Base-by-base conservation (phyloP, 2,797 vertebrate species). In the Clarias laeviceps region DNA sequence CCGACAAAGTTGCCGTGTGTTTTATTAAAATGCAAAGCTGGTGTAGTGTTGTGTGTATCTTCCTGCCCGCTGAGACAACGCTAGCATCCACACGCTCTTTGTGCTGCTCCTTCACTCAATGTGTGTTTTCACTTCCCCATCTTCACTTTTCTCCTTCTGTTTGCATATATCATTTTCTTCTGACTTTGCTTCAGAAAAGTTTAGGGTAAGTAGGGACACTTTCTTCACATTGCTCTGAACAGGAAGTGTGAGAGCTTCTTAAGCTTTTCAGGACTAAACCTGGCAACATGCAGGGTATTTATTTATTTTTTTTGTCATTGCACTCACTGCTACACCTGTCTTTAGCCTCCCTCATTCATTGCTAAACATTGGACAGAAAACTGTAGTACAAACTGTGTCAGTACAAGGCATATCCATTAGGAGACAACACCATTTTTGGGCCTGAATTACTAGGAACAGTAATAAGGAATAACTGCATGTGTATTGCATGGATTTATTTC, bases 1-100 rank as follows among this genome's bases (percentile, higher is more conserved):
- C 27, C n/a, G 27, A 90, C 88, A 93, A 95, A 94, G 92, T 94
- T 93, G 90, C 89, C 84, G 88, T 91, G 86, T 90, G 87, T 92
- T 93, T 93, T 88, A 87, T 87, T 94, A 90, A 92, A 93, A 94
- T 91, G 92, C 90, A 94, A 85, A 93, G 92, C 91, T 92, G 87
- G 84, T 91, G 86, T 89, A 89, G 86, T 89, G 90, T 93, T 79
- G 32, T 85, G 62, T 76, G 84, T 90, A 64, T 68, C 45, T 93
- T 90, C 93, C 92, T 89, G 82, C 85, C 90, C 87, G 85, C 87
- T 87, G 89, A 91, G 82, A 94, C 93, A 92, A 92, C 88, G 90
- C 91, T 92, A 86, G 87, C 86, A 88, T 91, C 89, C 91, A 91
- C 87, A 87, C 54, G 5, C 88, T 89, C 87, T 84, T 92, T 92